Evolutionary conservation across 1,140 invertebrate species (phyloP), one percentile per base, ranked within the genome.

Genomic region (Pomacea maculata): DNA sequence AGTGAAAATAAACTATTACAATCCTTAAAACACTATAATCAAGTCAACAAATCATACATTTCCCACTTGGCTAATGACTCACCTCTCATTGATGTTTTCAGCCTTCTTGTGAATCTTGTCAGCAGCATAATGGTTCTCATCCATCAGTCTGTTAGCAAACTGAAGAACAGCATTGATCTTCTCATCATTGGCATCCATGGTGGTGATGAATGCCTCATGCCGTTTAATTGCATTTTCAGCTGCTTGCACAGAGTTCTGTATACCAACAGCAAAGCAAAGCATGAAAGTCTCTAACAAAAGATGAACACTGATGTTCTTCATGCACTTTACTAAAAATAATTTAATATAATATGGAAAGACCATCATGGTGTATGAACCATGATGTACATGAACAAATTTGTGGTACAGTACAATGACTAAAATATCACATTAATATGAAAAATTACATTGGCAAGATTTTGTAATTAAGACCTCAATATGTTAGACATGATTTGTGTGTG

Each of bases 131-230:
- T 98, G 97, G 77, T 95, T 94, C 87, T 97, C 96, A 68, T 90
- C 89, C 64, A 95, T 95, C 6, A 99, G 93, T 17, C 96, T 93
- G 86, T 96, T 95, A 76, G 97, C 97, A 90, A 98, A 98, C 87
- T 97, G 95, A 5, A 98, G 95, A 21, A 99, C 96, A 8, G 95
- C 95, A 90, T 99, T 98, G 88, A 99, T 97, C 92, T 99, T 99
- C 87, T 99, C 99, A 91, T 99, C 98, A 92, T 99, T 99, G 9
- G 98, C 98, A 92, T 99, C 98, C 97, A 99, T 98, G 0, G 98
- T 99, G 0, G 97, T 99, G 85, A 99, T 95, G 93, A 99, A 99
- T 6, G 98, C 97, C 91, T 99, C 98, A 92, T 99, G 98, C 29
- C 97, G 95, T 92, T 99, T 99, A 85, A 99, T 95, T 87, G 97